These are phyloP conservation scores for Lasioglossum pauxillum DNA, from an alignment of 2,888 invertebrate genomes.

Conservation along the genomic window DNA sequence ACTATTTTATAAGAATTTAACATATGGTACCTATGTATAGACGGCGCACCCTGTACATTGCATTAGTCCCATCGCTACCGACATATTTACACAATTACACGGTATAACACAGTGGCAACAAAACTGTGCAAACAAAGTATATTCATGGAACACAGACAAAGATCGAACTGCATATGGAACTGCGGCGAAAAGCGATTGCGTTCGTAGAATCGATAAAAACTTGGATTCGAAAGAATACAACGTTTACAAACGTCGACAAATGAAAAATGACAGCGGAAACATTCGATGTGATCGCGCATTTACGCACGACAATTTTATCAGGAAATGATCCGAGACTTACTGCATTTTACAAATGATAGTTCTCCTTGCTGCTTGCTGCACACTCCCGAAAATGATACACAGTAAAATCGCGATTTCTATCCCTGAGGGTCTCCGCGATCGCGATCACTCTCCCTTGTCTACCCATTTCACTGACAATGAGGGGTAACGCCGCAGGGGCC, in stretches of 20 bases:
- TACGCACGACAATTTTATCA: background rate
- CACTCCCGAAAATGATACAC: slow-evolving; percentile 12
- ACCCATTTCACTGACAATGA: no score
- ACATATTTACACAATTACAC: background rate
- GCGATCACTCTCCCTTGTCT: no score
- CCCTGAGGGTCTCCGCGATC: no score
- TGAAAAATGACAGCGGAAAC: slow-evolving; percentile 35
- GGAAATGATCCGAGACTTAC: slow-evolving; percentile 49
- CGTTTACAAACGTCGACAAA: slow-evolving; percentile 28
- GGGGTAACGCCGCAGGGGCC: no score
- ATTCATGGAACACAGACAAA: background rate
- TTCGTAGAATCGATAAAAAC: slow-evolving; percentile 3
- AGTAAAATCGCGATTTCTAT: no score
- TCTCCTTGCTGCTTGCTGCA: slow-evolving; percentile 1
- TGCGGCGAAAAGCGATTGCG: background rate
- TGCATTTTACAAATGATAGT: slow-evolving; percentile 46
- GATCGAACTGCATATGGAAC: background rate
- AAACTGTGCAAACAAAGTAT: slow-evolving; percentile 22
- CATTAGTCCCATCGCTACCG: background rate
- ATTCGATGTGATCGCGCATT: background rate
- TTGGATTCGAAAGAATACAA: background rate
- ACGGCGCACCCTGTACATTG: background rate
- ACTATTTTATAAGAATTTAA: no score
- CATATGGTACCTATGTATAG: no score
- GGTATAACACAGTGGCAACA: slow-evolving; percentile 38